Evolutionary conservation across 1,140 invertebrate species (phyloP).

Genomic region (Heliconius nattereri): DNA sequence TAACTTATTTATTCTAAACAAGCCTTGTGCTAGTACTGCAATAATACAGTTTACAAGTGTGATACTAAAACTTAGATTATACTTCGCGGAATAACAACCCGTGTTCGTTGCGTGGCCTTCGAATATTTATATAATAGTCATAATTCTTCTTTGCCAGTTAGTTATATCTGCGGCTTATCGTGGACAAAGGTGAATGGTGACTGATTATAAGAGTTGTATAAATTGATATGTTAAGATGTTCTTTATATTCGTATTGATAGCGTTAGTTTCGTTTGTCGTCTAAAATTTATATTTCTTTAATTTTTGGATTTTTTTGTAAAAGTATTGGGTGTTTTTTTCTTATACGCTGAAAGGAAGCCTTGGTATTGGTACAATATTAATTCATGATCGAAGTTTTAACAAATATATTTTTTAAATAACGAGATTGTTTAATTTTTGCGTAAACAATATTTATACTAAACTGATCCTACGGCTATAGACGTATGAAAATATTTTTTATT

Average conservation of each 20-base stretch:
- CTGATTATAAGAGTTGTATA: neutral
- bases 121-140: neutral
- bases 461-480: too few relatives aligned
- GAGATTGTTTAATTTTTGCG: too few relatives aligned
- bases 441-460: too few relatives aligned
- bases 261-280: too few relatives aligned
- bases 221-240: neutral
- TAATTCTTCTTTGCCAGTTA: neutral
- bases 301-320: too few relatives aligned
- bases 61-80: neutral
- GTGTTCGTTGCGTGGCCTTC: neutral
- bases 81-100: slow-evolving; percentile 1
- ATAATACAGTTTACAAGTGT: neutral
- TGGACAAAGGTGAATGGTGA: neutral
- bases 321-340: too few relatives aligned
- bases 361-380: too few relatives aligned
- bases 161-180: neutral
- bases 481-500: too few relatives aligned
- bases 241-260: neutral
- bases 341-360: too few relatives aligned
- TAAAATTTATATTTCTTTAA: too few relatives aligned
- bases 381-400: too few relatives aligned
- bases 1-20: neutral
- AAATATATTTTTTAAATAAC: too few relatives aligned
- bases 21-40: neutral